Conservation (phyloP, 1,140 invertebrate genomes). For the Cephus cinctus region DNA sequence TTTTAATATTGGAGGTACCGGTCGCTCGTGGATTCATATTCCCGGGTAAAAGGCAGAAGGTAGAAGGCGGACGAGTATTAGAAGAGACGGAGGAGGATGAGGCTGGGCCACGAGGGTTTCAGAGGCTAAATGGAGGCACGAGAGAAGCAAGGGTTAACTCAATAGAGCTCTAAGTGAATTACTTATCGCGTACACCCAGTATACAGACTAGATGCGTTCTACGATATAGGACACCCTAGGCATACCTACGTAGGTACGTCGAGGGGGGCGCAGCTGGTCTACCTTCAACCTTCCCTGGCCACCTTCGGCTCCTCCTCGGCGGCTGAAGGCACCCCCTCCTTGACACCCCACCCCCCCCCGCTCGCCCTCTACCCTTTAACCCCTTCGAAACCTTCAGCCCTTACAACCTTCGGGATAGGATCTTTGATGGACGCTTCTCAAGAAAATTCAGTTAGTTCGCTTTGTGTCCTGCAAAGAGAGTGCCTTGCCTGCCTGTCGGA, state of each 20-base stretch:
- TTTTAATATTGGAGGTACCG: too few relatives aligned
- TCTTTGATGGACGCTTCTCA: slow-evolving; percentile 56
- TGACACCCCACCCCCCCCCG: too few relatives aligned
- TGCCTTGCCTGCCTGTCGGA: slow-evolving; percentile 10
- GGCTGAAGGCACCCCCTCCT: too few relatives aligned
- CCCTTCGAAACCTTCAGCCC: slow-evolving; percentile 19
- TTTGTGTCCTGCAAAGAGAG: slow-evolving; percentile 48
- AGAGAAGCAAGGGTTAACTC: slow-evolving; percentile 57
- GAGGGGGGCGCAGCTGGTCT: too few relatives aligned
- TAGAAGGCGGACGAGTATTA: too few relatives aligned
- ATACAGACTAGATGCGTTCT: slow-evolving; percentile 54
- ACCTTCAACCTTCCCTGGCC: too few relatives aligned
- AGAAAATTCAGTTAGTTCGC: slow-evolving; percentile 57
- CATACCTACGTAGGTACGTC: too few relatives aligned
- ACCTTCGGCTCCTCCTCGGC: too few relatives aligned
- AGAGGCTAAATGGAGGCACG: slow-evolving; percentile 51
- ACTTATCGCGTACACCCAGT: slow-evolving; percentile 54
- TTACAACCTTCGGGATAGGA: slow-evolving; percentile 32
- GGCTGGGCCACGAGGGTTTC: slow-evolving; percentile 35
- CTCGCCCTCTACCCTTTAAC: slow-evolving; percentile 6
- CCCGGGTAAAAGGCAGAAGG: too few relatives aligned
- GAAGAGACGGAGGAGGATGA: slow-evolving; percentile 6
- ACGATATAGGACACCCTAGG: too few relatives aligned
- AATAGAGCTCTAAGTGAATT: slow-evolving; percentile 57
- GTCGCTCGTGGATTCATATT: too few relatives aligned